phyloP scores from a whole-genome alignment of 2,888 invertebrate species.

The Automeris io region DNA sequence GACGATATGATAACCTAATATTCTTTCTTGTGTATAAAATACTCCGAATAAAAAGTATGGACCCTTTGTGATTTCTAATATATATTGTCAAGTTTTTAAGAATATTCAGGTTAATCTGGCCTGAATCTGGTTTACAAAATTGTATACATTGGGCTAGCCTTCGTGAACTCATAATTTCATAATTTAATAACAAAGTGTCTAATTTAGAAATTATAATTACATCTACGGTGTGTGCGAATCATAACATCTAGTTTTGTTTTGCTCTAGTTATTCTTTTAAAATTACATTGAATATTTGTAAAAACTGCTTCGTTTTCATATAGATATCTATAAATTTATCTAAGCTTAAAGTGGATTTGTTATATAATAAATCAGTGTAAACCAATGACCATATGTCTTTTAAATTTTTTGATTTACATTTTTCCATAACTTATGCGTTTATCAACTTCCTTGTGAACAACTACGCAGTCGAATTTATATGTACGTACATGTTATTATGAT shows the following conservation, averaged over 20 bases:
- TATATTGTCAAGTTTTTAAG: no score
- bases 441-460: slow-evolving; percentile 5
- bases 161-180: slow-evolving; percentile 31
- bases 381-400: not conserved
- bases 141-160: slow-evolving; percentile 38
- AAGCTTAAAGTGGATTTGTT: not conserved
- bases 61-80: no score
- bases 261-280: slow-evolving; percentile 18
- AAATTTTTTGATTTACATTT: not conserved
- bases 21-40: no score
- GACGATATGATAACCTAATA: no score
- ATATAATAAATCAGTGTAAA: not conserved
- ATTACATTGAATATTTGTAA: slow-evolving; percentile 1
- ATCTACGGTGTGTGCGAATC: slow-evolving; percentile 22
- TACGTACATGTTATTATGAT: slow-evolving; percentile 2
- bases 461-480: slow-evolving; percentile 4
- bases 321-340: slow-evolving; percentile 2
- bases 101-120: no score
- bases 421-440: slow-evolving; percentile 6
- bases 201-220: slow-evolving; percentile 22
- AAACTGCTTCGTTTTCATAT: not conserved
- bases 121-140: no score
- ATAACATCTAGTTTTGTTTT: slow-evolving; percentile 16
- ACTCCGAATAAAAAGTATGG: no score
- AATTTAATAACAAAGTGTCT: slow-evolving; percentile 19